These are phyloP conservation scores for Euproctis similis DNA, from an alignment of 2,888 invertebrate genomes.

Conservation along the genomic window DNA sequence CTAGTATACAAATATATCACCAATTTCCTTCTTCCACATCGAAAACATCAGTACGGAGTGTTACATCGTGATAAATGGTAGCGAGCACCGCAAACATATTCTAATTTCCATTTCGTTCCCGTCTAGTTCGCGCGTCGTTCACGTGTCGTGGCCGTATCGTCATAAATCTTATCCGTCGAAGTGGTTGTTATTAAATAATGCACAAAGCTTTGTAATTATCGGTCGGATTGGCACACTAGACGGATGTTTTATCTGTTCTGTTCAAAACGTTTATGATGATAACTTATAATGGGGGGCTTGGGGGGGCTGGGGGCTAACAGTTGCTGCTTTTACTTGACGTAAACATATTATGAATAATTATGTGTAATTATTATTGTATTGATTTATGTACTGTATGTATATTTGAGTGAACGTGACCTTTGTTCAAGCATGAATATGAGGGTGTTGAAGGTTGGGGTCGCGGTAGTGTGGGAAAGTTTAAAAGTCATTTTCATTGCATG, in stretches of 20 bases:
- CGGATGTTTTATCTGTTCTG: constrained; percentile 47
- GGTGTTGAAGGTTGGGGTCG: no score
- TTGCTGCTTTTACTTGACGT: constrained; percentile 16
- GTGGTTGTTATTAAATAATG: constrained; percentile 66
- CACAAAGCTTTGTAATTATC: constrained; percentile 69
- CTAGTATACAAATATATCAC: no score
- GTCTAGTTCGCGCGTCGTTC: not conserved
- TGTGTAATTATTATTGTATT: not conserved
- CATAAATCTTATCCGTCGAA: constrained; percentile 32
- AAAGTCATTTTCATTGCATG: no score
- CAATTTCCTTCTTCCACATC: not conserved
- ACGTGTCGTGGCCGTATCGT: constrained; percentile 14
- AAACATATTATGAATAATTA: not conserved
- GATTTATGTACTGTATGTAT: no score
- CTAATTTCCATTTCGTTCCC: constrained; percentile 2
- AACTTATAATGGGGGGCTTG: constrained; percentile 18
- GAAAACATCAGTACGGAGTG: constrained; percentile 2
- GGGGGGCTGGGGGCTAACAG: constrained; percentile 10
- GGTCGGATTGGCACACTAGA: constrained; percentile 33
- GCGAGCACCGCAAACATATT: constrained; percentile 1
- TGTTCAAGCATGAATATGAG: no score
- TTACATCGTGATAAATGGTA: constrained; percentile 3
- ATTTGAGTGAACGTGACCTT: no score
- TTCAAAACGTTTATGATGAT: constrained; percentile 13
- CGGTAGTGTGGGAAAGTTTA: no score